Evolutionary conservation across 1,140 invertebrate species (phyloP).

Genomic region (Drepana arcuata): DNA sequence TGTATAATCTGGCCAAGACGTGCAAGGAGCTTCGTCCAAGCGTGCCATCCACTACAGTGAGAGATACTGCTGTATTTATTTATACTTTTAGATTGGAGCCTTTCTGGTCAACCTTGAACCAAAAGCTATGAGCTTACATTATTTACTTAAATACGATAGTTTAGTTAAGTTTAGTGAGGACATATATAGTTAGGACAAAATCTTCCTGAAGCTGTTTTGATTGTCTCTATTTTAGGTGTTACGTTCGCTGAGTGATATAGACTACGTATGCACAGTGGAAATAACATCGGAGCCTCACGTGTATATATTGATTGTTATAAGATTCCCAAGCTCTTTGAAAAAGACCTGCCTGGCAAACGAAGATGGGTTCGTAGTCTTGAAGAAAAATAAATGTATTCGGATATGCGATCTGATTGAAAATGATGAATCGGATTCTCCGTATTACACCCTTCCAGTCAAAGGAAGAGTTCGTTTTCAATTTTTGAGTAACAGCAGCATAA

Average conservation of each 20-base stretch:
- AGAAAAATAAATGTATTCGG: constrained; percentile 28
- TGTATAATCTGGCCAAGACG: no score
- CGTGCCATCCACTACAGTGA: no score
- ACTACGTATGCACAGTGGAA: constrained; percentile 44
- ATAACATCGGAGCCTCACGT: constrained; percentile 19
- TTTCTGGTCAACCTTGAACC: no score
- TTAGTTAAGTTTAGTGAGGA: no score
- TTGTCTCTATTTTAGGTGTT: constrained; percentile 52
- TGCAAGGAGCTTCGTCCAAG: no score
- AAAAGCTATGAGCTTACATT: no score
- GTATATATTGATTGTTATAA: constrained; percentile 31
- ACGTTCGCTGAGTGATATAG: constrained; percentile 28
- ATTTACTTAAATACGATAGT: no score
- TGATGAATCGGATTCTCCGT: constrained; percentile 17
- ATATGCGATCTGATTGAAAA: constrained; percentile 30
- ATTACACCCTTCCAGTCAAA: constrained; percentile 28
- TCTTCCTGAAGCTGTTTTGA: no score
- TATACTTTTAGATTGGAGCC: no score
- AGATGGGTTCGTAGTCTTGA: constrained; percentile 36
- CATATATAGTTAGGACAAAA: no score
- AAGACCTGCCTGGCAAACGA: constrained; percentile 30
- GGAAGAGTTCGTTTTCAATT: constrained; percentile 37
- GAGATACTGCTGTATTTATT: no score
- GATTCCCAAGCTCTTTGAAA: constrained; percentile 28
- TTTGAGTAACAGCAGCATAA: constrained; percentile 52